Conservation (phyloP, 1,140 invertebrate species). For the Leptopilina boulardi region DNA sequence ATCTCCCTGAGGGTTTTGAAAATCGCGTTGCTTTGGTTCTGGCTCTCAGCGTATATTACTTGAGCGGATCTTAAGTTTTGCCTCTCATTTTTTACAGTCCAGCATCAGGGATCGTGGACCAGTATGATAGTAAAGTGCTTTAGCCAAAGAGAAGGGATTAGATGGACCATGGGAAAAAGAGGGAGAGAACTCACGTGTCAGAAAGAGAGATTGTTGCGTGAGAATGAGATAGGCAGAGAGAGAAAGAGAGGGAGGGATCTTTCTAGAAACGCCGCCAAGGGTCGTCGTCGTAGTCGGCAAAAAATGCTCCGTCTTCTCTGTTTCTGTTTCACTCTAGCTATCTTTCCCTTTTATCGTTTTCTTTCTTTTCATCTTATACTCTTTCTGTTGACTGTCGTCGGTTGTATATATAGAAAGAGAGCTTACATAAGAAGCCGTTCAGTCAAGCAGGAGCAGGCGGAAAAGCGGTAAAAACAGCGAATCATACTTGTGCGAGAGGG, state of each 20-base stretch:
- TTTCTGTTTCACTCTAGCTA: slow-evolving; percentile 35
- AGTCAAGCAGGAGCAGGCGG: slow-evolving; percentile 32
- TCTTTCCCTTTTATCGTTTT: slow-evolving; percentile 38
- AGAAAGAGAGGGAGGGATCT: not conserved
- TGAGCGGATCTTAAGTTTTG: not conserved
- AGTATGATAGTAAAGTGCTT: not conserved
- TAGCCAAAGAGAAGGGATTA: not conserved
- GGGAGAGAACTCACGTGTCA: slow-evolving; percentile 12
- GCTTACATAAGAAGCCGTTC: slow-evolving; percentile 48
- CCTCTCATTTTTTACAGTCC: not conserved
- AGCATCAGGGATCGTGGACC: not conserved
- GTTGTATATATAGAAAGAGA: slow-evolving; percentile 9
- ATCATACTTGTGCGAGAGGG: slow-evolving; percentile 43
- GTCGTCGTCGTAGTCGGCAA: slow-evolving; percentile 1
- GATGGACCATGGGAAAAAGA: slow-evolving; percentile 12
- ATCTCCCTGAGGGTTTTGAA: not conserved
- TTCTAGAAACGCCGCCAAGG: slow-evolving; percentile 9
- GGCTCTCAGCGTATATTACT: not conserved
- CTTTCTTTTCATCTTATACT: slow-evolving; percentile 44
- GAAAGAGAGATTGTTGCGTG: slow-evolving; percentile 25
- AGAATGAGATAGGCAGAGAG: slow-evolving; percentile 12
- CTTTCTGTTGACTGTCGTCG: slow-evolving; percentile 44
- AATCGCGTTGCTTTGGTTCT: not conserved
- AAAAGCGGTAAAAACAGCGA: slow-evolving; percentile 51
- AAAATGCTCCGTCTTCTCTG: slow-evolving; percentile 41